These are phyloP conservation scores for Nipponacmea schrenckii DNA, from an alignment of 2,888 invertebrate species.

Conservation along the genomic window DNA sequence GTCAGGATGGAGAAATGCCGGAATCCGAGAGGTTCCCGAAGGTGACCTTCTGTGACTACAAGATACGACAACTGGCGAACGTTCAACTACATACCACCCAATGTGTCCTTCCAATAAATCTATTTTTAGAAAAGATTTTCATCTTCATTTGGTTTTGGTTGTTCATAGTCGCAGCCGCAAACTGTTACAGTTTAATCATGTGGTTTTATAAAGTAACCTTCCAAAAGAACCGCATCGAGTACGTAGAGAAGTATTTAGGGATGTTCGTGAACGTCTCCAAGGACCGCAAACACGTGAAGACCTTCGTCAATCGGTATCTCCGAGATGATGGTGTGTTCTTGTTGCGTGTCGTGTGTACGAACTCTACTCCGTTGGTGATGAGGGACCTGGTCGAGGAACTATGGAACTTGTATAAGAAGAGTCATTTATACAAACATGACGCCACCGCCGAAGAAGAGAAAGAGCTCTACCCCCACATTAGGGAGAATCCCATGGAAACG, in stretches of 20 bases:
- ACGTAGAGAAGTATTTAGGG: background rate
- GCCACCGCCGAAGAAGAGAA: background rate
- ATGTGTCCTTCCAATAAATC: background rate
- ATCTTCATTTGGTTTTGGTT: conserved; percentile 6
- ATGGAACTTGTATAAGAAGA: background rate
- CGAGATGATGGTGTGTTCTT: background rate
- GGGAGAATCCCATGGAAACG: background rate
- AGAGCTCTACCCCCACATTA: background rate
- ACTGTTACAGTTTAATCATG: background rate
- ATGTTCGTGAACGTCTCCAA: background rate
- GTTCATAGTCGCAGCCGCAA: background rate
- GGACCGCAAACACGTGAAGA: background rate
- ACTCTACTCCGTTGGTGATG: background rate
- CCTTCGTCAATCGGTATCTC: background rate
- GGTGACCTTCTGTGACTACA: background rate
- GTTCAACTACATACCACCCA: background rate
- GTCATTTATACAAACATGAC: background rate
- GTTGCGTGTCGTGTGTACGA: background rate
- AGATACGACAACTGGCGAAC: background rate
- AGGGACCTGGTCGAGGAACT: background rate
- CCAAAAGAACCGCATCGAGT: background rate
- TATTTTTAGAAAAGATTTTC: background rate
- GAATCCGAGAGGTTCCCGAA: background rate
- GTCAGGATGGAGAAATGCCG: background rate
- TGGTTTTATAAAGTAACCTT: background rate